Evolutionary conservation across 2,888 invertebrate species (phyloP), one percentile per base, ranked within the genome.

Genomic region (Crossocerus cetratus): DNA sequence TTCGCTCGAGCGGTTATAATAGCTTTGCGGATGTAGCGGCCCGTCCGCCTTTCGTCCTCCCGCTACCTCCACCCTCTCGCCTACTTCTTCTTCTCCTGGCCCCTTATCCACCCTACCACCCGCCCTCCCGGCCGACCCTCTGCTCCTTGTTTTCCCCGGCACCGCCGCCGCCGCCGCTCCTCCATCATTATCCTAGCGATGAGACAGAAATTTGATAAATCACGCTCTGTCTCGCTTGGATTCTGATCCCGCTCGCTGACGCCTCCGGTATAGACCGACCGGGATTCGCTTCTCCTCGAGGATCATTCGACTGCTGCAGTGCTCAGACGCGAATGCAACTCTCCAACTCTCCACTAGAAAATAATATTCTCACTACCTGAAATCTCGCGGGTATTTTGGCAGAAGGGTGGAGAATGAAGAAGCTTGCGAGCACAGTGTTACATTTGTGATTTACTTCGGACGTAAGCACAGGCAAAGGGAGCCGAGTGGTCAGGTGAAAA

Each of bases 1-100:
- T 90, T 90, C 90, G 90, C 90, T 90, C 89, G 90, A 90, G 90
- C 90, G 90, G 89, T 87, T 89, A 90, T 90, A 90, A 90, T 90
- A 90, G 90, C 89, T 88, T 90, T 88, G 88, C 89, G 89, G 87
- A 88, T 88, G 88, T 87, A 86, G 83, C 87, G 84, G 84, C 84
- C 83, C 84, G 82, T 83, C 84, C 84, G 80, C 80, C 83, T 74
- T 72, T 74, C 79, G 66, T 69, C 54, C 68, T 56, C 67, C 65
- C 56, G 14, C 49, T 16, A 18, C 80, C 81, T 78, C 81, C 80
- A 81, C 74, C 76, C 80, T 64, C 54, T 14, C 70, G 49, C 49
- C 49, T 49, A 49, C 49, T 49, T 49, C 49, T 49, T 49, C 49
- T 49, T 49, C 53, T 22, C 13, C 53, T 22, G 4, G 23, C 59